Evolutionary conservation across 2,113 vertebrate species (phyloP).

Genomic region (Caranx melampygus): DNA sequence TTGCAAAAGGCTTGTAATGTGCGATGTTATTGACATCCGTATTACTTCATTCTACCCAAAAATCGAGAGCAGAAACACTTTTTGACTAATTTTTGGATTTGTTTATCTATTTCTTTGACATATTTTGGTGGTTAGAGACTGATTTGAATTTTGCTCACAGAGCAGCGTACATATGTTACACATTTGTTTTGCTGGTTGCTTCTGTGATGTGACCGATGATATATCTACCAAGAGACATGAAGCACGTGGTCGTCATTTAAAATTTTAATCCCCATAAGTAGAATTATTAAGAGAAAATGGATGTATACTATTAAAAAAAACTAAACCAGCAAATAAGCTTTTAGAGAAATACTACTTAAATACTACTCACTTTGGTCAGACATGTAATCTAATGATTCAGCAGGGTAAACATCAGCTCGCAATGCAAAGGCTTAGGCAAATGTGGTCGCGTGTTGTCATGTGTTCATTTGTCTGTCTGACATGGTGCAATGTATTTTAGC

Average conservation of each 20-base stretch:
- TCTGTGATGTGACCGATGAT: too few species aligned
- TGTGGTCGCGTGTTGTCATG: neutral
- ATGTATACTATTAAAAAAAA: neutral
- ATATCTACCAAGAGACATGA: too few species aligned
- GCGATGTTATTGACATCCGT: neutral
- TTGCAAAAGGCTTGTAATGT: neutral
- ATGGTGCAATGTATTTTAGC: conserved; percentile 28
- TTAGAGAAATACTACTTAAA: neutral
- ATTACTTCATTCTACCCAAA: neutral
- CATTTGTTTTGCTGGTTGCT: too few species aligned
- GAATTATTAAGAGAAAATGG: neutral
- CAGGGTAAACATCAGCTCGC: neutral
- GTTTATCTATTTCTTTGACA: neutral
- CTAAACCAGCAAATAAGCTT: neutral
- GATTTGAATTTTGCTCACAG: neutral
- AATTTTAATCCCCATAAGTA: neutral
- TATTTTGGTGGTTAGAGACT: neutral
- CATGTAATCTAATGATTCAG: conserved; percentile 18
- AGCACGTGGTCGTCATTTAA: neutral
- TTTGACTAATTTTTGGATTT: neutral
- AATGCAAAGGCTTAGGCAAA: conserved; percentile 9
- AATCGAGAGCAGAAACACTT: neutral
- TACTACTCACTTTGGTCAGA: neutral
- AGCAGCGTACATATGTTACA: too few species aligned
- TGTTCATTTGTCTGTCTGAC: conserved; percentile 16